phyloP scores from a whole-genome alignment of 2,888 invertebrate genomes.

The Dryadula phaetusa region DNA sequence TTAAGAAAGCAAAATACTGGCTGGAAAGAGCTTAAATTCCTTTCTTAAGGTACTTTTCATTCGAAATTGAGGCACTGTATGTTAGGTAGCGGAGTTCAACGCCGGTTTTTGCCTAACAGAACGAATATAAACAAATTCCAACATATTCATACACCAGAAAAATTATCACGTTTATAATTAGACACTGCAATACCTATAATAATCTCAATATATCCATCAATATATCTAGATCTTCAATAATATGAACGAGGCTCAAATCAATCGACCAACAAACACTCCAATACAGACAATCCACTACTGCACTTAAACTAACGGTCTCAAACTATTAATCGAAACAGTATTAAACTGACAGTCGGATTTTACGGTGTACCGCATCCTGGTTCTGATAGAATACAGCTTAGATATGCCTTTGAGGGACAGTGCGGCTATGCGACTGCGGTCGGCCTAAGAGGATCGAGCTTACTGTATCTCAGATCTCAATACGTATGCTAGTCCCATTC shows the following conservation, averaged over 20 bases:
- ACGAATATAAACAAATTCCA: too few relatives aligned
- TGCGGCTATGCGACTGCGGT: constrained; percentile 50
- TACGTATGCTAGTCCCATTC: too few relatives aligned
- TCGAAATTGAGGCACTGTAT: too few relatives aligned
- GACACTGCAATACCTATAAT: background rate
- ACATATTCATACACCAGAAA: too few relatives aligned
- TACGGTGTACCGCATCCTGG: constrained; percentile 48
- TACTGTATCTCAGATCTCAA: constrained; percentile 54
- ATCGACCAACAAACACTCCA: background rate
- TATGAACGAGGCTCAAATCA: background rate
- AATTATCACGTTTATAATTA: too few relatives aligned
- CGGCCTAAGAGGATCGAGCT: constrained; percentile 54
- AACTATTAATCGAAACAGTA: constrained; percentile 40
- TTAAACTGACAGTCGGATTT: constrained; percentile 49
- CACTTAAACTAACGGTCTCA: constrained; percentile 18
- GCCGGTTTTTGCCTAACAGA: too few relatives aligned
- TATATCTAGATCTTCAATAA: too few relatives aligned
- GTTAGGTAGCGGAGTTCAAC: too few relatives aligned
- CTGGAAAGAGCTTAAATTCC: too few relatives aligned
- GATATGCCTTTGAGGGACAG: constrained; percentile 54
- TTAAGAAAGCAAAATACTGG: too few relatives aligned
- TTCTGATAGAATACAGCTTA: constrained; percentile 31
- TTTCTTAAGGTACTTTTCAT: too few relatives aligned
- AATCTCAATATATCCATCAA: too few relatives aligned
- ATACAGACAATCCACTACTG: constrained; percentile 3